These are phyloP conservation scores for Heliconius ismenius DNA, from an alignment of 2,888 invertebrate species.

Conservation along the genomic window DNA sequence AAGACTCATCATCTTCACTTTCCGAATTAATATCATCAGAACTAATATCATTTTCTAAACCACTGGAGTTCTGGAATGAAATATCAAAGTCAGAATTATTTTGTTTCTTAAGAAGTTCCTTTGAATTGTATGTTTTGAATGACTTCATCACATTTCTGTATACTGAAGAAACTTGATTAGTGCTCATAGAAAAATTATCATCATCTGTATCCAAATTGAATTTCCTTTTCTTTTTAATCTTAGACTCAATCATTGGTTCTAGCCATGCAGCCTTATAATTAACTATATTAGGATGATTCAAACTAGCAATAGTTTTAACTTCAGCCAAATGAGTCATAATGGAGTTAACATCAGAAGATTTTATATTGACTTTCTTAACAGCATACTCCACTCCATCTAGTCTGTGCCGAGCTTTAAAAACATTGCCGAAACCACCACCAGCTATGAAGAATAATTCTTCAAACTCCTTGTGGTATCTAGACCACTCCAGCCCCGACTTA, in stretches of 20 bases:
- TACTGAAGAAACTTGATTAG: slow-evolving; percentile 61
- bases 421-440: slow-evolving; percentile 89
- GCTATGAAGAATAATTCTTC: slow-evolving; percentile 86
- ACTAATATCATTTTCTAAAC: slow-evolving; percentile 56
- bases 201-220: slow-evolving; percentile 68
- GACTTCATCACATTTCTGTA: slow-evolving; percentile 72
- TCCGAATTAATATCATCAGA: slow-evolving; percentile 61
- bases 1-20: slow-evolving; percentile 59
- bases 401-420: slow-evolving; percentile 88
- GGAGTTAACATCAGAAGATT: slow-evolving; percentile 83
- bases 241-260: slow-evolving; percentile 83
- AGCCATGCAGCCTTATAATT: slow-evolving; percentile 93
- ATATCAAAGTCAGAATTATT: slow-evolving; percentile 73
- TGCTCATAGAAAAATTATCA: slow-evolving; percentile 61
- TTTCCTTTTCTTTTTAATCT: slow-evolving; percentile 63
- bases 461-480: slow-evolving; percentile 86
- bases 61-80: slow-evolving; percentile 69
- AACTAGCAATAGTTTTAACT: slow-evolving; percentile 89
- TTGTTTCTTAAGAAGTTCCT: slow-evolving; percentile 63
- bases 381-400: slow-evolving; percentile 90
- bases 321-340: slow-evolving; percentile 86
- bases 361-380: slow-evolving; percentile 88
- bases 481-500: slow-evolving; percentile 81
- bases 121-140: slow-evolving; percentile 76
- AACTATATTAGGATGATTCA: slow-evolving; percentile 90